A percentile compares a stretch with the other conserved stretches of the same genome.
These are phyloP conservation scores for Sminthurides aquaticus DNA, from an alignment of 2,888 invertebrate genomes.

Conservation along the genomic window DNA sequence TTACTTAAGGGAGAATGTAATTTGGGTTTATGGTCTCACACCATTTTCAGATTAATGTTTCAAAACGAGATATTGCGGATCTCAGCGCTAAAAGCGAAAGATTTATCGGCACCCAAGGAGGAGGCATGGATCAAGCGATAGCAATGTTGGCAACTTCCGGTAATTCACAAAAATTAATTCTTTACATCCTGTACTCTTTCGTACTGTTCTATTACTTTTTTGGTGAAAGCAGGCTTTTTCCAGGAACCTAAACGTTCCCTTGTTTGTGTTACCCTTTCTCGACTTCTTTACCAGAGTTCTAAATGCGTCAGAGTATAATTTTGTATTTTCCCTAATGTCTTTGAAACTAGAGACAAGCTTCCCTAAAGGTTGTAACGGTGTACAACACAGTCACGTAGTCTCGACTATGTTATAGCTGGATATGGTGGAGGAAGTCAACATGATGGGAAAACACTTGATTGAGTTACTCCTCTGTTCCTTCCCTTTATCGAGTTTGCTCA, in stretches of 20 bases:
- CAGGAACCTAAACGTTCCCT: too few relatives aligned
- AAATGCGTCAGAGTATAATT: too few relatives aligned
- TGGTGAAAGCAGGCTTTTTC: too few relatives aligned
- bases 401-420: too few relatives aligned
- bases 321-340: too few relatives aligned
- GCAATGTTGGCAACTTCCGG: conserved; percentile 71
- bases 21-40: not conserved
- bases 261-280: too few relatives aligned
- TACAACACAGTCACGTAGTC: too few relatives aligned
- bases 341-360: too few relatives aligned
- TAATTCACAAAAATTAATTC: conserved; percentile 29
- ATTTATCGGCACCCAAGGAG: conserved; percentile 94
- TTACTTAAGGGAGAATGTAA: not conserved
- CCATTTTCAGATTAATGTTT: conserved; percentile 46
- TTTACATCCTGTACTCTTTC: not conserved
- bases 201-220: not conserved
- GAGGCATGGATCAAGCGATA: conserved; percentile 99
- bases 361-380: too few relatives aligned
- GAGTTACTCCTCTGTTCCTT: not conserved
- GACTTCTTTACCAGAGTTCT: too few relatives aligned
- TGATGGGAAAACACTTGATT: not conserved
- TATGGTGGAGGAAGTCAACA: too few relatives aligned
- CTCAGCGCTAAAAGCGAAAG: conserved; percentile 84
- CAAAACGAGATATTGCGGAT: conserved; percentile 64
- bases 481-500: not conserved